Evolutionary conservation across 2,113 vertebrate species (phyloP).

Genomic region (Gambusia affinis): DNA sequence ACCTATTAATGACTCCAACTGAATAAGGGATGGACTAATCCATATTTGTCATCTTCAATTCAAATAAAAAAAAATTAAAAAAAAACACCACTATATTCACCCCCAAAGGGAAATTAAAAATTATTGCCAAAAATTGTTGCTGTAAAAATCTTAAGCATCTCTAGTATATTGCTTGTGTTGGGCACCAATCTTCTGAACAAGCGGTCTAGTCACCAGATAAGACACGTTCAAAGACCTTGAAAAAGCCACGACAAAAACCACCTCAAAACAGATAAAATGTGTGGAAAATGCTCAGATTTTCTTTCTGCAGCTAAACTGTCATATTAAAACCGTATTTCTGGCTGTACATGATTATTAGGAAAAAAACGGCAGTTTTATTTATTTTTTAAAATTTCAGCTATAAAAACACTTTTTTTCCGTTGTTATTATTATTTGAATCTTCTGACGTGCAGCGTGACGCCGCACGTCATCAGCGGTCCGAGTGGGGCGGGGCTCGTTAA

Average conservation of each 20-base stretch:
- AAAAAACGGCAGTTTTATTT: background rate
- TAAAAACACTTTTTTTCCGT: too few species aligned
- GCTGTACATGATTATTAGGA: background rate
- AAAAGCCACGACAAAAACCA: too few species aligned
- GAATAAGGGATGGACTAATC: too few species aligned
- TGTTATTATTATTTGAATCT: conserved; percentile 13
- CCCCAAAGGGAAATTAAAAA: background rate
- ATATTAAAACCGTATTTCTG: background rate
- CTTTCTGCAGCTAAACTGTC: background rate
- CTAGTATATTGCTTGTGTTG: too few species aligned
- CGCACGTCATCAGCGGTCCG: conserved; percentile 59
- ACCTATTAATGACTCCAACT: background rate
- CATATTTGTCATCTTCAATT: too few species aligned
- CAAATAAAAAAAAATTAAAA: too few species aligned
- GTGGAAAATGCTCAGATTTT: background rate
- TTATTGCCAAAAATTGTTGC: background rate
- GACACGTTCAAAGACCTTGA: background rate
- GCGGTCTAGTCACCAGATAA: background rate
- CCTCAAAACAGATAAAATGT: too few species aligned
- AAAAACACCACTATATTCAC: too few species aligned
- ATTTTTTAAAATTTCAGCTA: background rate
- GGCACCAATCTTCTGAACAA: too few species aligned
- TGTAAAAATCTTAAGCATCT: too few species aligned
- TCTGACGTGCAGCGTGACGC: conserved; percentile 52
- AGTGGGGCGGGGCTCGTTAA: conserved; percentile 79